Evolutionary conservation across 2,888 invertebrate species (phyloP).

Genomic region (Calephelis perditalis): DNA sequence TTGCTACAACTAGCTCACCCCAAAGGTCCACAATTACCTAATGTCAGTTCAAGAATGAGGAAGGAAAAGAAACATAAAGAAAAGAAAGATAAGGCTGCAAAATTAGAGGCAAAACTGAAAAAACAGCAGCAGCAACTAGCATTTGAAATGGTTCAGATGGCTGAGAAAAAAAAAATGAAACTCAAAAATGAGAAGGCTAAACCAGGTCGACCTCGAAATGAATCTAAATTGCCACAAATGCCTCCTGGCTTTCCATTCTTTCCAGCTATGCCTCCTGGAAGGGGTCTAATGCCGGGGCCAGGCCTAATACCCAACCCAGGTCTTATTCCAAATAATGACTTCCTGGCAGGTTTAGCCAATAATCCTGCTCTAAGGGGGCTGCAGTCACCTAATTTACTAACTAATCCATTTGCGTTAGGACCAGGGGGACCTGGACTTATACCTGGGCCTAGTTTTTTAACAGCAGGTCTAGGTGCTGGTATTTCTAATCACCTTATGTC

Average conservation of each 20-base stretch:
- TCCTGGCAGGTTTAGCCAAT: conserved; percentile 61
- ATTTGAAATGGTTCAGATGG: conserved; percentile 55
- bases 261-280: conserved; percentile 63
- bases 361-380: conserved; percentile 68
- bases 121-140: conserved; percentile 68
- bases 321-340: conserved; percentile 66
- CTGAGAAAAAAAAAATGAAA: conserved; percentile 59
- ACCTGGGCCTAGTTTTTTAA: conserved; percentile 70
- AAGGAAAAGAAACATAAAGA: conserved; percentile 78
- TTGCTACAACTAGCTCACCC: conserved; percentile 65
- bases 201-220: conserved; percentile 61
- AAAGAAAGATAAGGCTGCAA: conserved; percentile 69
- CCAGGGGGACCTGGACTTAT: conserved; percentile 80
- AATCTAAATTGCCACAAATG: conserved; percentile 58
- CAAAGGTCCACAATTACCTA: conserved; percentile 75
- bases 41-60: conserved; percentile 76
- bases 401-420: conserved; percentile 73
- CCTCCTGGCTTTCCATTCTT: conserved; percentile 70
- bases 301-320: conserved; percentile 68
- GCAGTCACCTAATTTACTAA: conserved; percentile 57
- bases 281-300: conserved; percentile 76
- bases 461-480: conserved; percentile 49
- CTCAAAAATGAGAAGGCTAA: conserved; percentile 53
- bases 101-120: conserved; percentile 67
- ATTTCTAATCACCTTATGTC: conserved; percentile 74